Conservation (phyloP, 2,113 vertebrate genomes). For the Tympanuchus pallidicinctus region DNA sequence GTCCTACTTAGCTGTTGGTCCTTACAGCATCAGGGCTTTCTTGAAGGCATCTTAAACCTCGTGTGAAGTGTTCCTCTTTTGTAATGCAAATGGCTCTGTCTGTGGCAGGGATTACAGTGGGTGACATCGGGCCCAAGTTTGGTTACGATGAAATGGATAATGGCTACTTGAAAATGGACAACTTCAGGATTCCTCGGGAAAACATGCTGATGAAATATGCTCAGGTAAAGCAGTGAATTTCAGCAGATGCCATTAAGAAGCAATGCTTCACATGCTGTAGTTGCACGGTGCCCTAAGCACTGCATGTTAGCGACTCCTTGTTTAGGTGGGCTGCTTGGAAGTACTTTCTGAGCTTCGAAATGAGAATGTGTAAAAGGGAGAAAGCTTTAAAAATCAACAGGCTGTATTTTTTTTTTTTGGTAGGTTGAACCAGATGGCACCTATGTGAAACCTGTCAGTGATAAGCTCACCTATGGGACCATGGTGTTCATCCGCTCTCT, state of each 20-base stretch:
- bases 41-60: not conserved
- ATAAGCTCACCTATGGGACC: constrained; percentile 96
- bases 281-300: not conserved
- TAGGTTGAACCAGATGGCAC: constrained; percentile 94
- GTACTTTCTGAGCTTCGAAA: not conserved
- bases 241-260: not conserved
- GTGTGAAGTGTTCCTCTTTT: not conserved
- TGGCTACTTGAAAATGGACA: constrained; percentile 94
- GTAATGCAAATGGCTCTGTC: not conserved
- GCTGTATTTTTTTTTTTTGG: not conserved
- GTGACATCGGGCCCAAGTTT: constrained; percentile 98
- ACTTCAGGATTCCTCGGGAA: constrained; percentile 92
- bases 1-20: not conserved
- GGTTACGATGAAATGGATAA: constrained; percentile 96
- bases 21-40: not conserved
- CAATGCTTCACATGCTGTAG: not conserved
- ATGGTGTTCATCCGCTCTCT: constrained; percentile 97
- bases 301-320: not conserved
- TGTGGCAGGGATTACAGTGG: constrained; percentile 89
- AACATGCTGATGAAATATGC: constrained; percentile 99
- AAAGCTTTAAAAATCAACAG: not conserved
- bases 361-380: not conserved
- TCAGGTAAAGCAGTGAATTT: constrained; percentile 81
- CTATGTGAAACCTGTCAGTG: constrained; percentile 90
- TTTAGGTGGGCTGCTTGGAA: not conserved